These are phyloP conservation scores for Iselma pallidipennis DNA, from an alignment of 2,888 invertebrate species.

Conservation along the genomic window DNA sequence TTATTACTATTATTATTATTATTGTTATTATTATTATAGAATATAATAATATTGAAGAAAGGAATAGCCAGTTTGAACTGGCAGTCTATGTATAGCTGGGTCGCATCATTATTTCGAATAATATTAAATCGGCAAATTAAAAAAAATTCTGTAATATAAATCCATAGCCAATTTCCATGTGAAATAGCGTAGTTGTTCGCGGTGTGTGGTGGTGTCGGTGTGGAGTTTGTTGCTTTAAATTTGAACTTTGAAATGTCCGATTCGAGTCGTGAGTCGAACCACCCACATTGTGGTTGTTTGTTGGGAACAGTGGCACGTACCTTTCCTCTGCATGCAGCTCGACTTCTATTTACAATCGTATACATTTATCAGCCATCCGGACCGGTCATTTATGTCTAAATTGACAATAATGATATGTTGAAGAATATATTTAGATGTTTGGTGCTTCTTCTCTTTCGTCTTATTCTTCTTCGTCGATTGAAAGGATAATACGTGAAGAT, in stretches of 20 bases:
- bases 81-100: background rate
- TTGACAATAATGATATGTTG: conserved; percentile 51
- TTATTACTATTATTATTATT: background rate
- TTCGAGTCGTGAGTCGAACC: conserved; percentile 23
- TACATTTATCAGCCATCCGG: conserved; percentile 48
- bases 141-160: background rate
- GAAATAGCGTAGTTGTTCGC: background rate
- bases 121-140: background rate
- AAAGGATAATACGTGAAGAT: conserved; percentile 7
- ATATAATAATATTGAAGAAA: conserved; percentile 48
- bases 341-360: conserved; percentile 50
- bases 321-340: conserved; percentile 45
- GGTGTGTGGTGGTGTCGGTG: background rate
- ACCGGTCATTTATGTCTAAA: conserved; percentile 50
- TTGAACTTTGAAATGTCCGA: background rate
- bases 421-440: conserved; percentile 36
- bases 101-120: background rate
- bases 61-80: no score
- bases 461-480: conserved; percentile 11
- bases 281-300: conserved; percentile 28
- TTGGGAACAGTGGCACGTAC: conserved; percentile 38
- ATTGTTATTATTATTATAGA: conserved; percentile 36
- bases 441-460: background rate
- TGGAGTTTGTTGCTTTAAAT: background rate
- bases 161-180: background rate